phyloP scores from a whole-genome alignment of 1,140 invertebrate species.

The Drosophila nigrodunni region DNA sequence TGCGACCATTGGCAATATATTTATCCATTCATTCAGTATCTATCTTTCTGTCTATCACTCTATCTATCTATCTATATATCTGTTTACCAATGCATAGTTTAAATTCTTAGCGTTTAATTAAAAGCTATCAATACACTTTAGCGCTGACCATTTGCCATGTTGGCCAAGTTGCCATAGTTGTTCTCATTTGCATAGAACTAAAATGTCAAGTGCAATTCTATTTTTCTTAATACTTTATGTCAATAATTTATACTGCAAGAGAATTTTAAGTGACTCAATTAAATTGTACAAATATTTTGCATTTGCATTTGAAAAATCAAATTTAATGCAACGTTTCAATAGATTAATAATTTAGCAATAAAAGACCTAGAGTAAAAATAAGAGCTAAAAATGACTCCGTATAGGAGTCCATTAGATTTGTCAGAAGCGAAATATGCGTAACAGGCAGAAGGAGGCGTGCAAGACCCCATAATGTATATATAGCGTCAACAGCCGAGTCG shows the following conservation, averaged over 20 bases:
- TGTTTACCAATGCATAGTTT: not conserved
- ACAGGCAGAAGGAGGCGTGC: too few species aligned
- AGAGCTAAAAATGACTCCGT: too few species aligned
- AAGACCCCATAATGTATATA: too few species aligned
- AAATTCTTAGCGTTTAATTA: slow-evolving; percentile 21
- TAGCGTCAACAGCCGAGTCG: too few species aligned
- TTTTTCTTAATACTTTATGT: not conserved
- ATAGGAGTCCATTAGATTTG: too few species aligned
- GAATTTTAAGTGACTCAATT: not conserved
- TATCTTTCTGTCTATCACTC: not conserved
- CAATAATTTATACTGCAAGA: not conserved
- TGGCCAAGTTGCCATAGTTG: slow-evolving; percentile 33
- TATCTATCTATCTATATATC: not conserved
- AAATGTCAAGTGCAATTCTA: slow-evolving; percentile 62
- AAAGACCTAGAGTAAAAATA: not conserved
- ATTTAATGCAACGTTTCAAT: not conserved
- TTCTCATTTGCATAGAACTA: slow-evolving; percentile 63
- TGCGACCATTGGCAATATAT: not conserved
- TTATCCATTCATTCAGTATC: slow-evolving; percentile 8
- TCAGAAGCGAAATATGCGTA: too few species aligned
- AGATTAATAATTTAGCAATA: not conserved
- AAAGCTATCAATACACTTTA: slow-evolving; percentile 21
- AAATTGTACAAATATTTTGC: not conserved
- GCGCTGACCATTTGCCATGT: slow-evolving; percentile 40
- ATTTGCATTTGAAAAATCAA: not conserved